phyloP scores from a whole-genome alignment of 1,140 invertebrate species.

The Condylostylus longicornis region DNA sequence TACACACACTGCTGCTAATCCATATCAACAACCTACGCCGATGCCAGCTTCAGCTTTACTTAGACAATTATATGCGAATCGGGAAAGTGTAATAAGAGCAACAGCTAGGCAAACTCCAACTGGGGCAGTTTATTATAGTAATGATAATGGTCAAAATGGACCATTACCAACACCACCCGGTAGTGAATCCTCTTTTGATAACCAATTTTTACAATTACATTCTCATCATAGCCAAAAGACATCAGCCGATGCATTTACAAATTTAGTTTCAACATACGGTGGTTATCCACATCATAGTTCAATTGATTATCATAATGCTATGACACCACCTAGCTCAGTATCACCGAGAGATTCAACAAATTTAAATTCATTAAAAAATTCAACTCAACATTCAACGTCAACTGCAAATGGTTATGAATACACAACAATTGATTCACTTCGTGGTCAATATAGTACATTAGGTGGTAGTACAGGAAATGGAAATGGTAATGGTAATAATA shows the following conservation, averaged over 20 bases:
- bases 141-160: constrained; percentile 43
- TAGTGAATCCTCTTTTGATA: constrained; percentile 61
- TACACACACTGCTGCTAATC: constrained; percentile 42
- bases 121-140: constrained; percentile 31
- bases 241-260: constrained; percentile 40
- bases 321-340: constrained; percentile 89
- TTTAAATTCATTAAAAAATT: constrained; percentile 47
- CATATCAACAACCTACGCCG: constrained; percentile 48
- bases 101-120: constrained; percentile 32
- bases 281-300: constrained; percentile 43
- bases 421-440: constrained; percentile 18
- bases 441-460: constrained; percentile 24
- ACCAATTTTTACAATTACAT: constrained; percentile 49
- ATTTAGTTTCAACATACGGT: constrained; percentile 43
- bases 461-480: constrained; percentile 23
- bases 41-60: constrained; percentile 70
- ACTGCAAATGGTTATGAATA: constrained; percentile 32
- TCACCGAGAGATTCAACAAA: constrained; percentile 60
- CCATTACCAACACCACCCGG: constrained; percentile 75
- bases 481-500: constrained; percentile 38
- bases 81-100: constrained; percentile 85
- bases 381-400: constrained; percentile 25
- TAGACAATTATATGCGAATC: constrained; percentile 77
- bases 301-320: constrained; percentile 74
- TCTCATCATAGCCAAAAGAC: constrained; percentile 36